Percentiles rank a stretch among this genome's conserved stretches.
These are phyloP conservation scores for Philonicus albiceps DNA, from an alignment of 2,888 invertebrate species.

Conservation along the genomic window DNA sequence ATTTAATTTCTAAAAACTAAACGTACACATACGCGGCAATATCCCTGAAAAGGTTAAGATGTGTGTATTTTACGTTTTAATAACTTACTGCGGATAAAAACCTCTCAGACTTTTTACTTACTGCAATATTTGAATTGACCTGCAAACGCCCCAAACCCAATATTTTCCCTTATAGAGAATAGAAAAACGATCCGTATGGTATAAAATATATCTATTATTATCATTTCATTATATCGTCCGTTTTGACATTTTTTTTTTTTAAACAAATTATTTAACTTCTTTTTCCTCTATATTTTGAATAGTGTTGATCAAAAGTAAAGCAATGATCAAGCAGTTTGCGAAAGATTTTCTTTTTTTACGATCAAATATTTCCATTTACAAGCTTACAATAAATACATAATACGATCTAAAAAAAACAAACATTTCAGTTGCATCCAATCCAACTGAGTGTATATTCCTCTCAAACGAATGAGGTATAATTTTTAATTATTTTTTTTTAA, in stretches of 20 bases:
- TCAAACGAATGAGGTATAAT: not conserved
- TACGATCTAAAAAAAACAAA: not conserved
- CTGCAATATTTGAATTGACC: too few relatives aligned
- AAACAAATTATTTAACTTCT: not conserved
- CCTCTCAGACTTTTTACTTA: too few relatives aligned
- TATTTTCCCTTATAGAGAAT: not conserved
- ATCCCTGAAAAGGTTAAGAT: too few relatives aligned
- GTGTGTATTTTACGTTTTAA: too few relatives aligned
- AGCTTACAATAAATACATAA: slow-evolving; percentile 20
- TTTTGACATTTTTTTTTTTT: not conserved
- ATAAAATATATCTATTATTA: slow-evolving; percentile 23
- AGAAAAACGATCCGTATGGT: not conserved
- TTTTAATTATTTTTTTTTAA: not conserved
- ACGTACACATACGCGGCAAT: too few relatives aligned
- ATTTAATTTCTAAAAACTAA: too few relatives aligned
- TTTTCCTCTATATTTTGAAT: not conserved
- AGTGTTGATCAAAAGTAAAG: not conserved
- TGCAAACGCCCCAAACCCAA: not conserved
- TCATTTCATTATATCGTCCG: not conserved
- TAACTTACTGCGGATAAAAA: too few relatives aligned
- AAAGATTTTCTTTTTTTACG: not conserved
- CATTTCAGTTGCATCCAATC: not conserved
- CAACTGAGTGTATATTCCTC: not conserved
- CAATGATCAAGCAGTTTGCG: not conserved
- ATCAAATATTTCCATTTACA: slow-evolving; percentile 12